Conservation (phyloP, 1,140 invertebrate genomes). For the Brachionus rubens region DNA sequence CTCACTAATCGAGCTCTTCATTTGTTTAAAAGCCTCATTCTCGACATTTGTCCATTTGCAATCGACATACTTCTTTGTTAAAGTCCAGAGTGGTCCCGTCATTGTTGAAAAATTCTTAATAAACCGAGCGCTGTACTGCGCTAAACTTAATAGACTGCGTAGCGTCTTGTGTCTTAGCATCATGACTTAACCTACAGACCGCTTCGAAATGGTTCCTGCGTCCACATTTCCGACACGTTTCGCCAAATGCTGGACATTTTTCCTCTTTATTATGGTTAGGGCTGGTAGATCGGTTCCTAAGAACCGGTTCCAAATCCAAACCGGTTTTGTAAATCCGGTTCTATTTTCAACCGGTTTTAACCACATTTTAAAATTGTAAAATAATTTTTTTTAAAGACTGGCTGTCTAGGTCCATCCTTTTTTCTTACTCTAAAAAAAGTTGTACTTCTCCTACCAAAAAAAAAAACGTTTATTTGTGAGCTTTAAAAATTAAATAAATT, state of each 20-base stretch:
- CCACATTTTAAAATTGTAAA: too few species aligned
- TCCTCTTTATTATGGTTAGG: background rate
- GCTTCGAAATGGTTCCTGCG: background rate
- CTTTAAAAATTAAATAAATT: too few species aligned
- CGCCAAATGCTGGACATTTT: background rate
- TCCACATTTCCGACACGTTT: background rate
- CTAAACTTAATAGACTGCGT: too few species aligned
- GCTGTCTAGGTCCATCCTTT: too few species aligned
- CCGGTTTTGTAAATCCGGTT: too few species aligned
- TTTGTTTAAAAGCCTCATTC: background rate
- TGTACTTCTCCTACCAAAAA: too few species aligned
- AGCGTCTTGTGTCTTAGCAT: background rate
- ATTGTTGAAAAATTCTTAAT: constrained; percentile 1
- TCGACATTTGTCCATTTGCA: background rate
- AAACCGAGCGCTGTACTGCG: background rate
- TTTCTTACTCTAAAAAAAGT: too few species aligned
- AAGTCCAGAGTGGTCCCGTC: background rate
- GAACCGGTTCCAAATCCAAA: too few species aligned
- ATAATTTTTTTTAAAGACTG: too few species aligned
- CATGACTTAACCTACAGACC: background rate
- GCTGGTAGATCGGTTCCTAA: too few species aligned
- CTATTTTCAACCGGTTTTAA: too few species aligned
- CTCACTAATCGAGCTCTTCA: background rate
- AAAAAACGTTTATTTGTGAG: too few species aligned
- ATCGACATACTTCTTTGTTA: background rate